These are phyloP conservation scores for Liparis tanakae DNA, from an alignment of 2,797 vertebrate species.

Conservation along the genomic window DNA sequence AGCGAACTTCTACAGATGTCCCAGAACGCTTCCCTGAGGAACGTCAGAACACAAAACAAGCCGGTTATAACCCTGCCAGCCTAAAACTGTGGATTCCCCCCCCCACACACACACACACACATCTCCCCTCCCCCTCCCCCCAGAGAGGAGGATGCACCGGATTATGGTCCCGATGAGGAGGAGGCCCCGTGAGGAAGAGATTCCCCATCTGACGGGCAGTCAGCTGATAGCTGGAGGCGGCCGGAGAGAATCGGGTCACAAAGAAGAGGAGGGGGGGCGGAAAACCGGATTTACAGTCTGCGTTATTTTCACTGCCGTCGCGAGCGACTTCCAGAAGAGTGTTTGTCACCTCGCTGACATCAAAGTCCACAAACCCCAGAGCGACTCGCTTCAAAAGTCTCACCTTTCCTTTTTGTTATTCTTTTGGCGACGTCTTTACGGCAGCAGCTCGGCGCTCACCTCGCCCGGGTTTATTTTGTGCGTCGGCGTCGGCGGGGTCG, in stretches of 20 bases:
- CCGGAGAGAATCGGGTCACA: conserved; percentile 52
- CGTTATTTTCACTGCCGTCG: conserved; percentile 65
- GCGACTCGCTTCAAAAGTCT: neutral
- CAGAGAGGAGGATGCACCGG: conserved; percentile 13
- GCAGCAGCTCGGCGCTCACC: neutral
- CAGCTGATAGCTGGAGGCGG: conserved; percentile 47
- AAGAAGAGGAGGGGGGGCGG: neutral
- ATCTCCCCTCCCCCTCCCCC: neutral
- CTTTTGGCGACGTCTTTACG: neutral
- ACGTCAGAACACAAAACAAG: conserved; percentile 5
- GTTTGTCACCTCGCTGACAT: conserved; percentile 26
- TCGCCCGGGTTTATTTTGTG: neutral
- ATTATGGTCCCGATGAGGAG: conserved; percentile 33
- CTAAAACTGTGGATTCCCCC: neutral
- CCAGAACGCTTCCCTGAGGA: conserved; percentile 23
- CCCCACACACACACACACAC: no score
- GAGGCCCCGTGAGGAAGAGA: conserved; percentile 4
- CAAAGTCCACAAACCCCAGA: conserved; percentile 17
- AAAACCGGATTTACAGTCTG: conserved; percentile 60
- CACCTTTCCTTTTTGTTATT: neutral
- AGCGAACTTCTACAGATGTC: conserved; percentile 14
- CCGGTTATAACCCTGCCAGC: neutral
- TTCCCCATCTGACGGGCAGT: conserved; percentile 42
- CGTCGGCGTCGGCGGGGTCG: neutral
- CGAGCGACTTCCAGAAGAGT: conserved; percentile 45